Percentiles rank a stretch among this genome's conserved stretches.
These are phyloP conservation scores for Gadopsis bispinosus DNA, from an alignment of 2,797 vertebrate species.

Conservation along the genomic window DNA sequence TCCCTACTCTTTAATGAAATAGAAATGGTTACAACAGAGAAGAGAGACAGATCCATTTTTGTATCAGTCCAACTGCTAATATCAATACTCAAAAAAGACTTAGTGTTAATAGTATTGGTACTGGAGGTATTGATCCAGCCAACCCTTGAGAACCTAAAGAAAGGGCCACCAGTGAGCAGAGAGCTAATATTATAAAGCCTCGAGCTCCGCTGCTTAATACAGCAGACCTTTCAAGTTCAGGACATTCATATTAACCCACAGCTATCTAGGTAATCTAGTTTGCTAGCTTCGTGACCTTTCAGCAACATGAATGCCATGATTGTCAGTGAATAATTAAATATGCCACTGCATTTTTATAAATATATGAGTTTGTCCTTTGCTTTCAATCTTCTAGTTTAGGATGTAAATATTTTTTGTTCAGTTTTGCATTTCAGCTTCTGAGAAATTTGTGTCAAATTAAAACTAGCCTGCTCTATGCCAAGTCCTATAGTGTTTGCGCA, in stretches of 20 bases:
- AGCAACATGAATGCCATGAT: constrained; percentile 8
- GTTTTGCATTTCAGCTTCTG: neutral
- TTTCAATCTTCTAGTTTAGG: neutral
- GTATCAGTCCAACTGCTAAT: neutral
- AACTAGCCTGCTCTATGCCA: constrained; percentile 3
- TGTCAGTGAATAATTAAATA: neutral
- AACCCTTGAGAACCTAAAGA: neutral
- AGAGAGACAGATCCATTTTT: neutral
- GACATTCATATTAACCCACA: neutral
- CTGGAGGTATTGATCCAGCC: constrained; percentile 2
- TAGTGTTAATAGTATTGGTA: constrained; percentile 13
- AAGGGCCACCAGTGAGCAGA: neutral
- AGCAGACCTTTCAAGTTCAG: constrained; percentile 15
- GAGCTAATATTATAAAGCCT: constrained; percentile 8
- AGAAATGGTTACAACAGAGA: constrained; percentile 3
- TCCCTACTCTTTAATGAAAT: neutral
- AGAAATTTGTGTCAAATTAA: constrained; percentile 11
- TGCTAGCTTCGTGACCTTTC: constrained; percentile 29
- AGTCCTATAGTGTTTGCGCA: constrained; percentile 23
- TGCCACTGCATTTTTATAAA: neutral
- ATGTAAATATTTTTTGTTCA: neutral
- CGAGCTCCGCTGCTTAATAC: constrained; percentile 3
- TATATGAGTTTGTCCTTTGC: neutral
- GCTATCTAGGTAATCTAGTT: constrained; percentile 4
- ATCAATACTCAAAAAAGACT: constrained; percentile 2